Conservation (phyloP, 1,140 invertebrate genomes). For the Aporrectodea caliginosa region DNA sequence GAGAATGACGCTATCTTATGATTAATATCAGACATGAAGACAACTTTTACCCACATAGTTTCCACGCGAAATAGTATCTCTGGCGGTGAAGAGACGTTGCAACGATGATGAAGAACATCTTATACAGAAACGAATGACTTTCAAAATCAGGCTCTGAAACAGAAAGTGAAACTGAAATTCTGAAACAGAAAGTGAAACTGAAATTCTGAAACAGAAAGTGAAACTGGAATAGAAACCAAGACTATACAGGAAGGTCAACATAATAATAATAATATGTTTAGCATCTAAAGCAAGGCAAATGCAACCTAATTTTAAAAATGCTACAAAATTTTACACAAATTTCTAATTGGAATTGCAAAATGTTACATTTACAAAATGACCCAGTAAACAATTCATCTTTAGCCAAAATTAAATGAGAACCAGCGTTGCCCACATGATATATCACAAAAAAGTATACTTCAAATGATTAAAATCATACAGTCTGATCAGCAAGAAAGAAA, state of each 20-base stretch:
- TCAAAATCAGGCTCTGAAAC: constrained; percentile 17
- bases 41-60: neutral
- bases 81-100: constrained; percentile 11
- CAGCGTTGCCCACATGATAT: neutral
- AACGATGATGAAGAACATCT: constrained; percentile 10
- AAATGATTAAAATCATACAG: too few species aligned
- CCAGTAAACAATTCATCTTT: neutral
- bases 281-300: too few species aligned
- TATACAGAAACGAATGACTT: constrained; percentile 18
- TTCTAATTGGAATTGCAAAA: too few species aligned
- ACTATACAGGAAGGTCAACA: neutral
- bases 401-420: neutral
- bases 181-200: neutral
- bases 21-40: too few species aligned
- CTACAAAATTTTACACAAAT: too few species aligned
- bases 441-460: too few species aligned
- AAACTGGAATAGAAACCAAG: neutral
- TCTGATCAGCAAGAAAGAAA: too few species aligned
- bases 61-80: constrained; percentile 14
- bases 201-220: neutral
- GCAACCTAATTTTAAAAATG: too few species aligned
- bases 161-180: neutral
- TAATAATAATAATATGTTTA: neutral
- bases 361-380: too few species aligned
- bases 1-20: too few species aligned